These are phyloP conservation scores for Syngnathus acus DNA, from an alignment of 2,797 vertebrate species.

Conservation along the genomic window DNA sequence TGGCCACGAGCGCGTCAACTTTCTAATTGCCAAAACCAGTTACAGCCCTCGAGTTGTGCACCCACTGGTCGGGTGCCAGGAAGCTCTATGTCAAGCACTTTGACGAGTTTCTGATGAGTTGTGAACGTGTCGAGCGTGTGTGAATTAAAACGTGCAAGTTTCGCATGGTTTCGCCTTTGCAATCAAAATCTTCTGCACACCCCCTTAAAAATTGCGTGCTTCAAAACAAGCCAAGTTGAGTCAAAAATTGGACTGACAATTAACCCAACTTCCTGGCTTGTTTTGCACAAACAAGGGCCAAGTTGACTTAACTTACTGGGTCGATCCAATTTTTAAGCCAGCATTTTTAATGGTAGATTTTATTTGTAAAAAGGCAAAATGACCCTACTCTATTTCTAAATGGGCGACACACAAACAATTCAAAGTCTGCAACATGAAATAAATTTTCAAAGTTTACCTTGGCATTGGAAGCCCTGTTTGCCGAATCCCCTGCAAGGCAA, in stretches of 20 bases:
- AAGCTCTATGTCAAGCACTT: background rate
- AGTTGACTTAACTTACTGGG: too few relatives aligned
- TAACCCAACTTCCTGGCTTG: too few relatives aligned
- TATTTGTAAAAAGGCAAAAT: background rate
- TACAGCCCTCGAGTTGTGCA: background rate
- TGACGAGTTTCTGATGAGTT: background rate
- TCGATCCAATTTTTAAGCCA: too few relatives aligned
- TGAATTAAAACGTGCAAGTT: background rate
- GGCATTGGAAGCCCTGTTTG: conserved; percentile 98
- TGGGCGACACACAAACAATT: background rate
- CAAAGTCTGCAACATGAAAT: background rate
- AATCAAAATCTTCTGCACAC: background rate
- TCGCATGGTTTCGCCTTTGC: background rate
- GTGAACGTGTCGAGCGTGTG: background rate
- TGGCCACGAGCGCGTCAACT: background rate
- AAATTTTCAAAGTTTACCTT: conserved; percentile 74
- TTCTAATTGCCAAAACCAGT: background rate
- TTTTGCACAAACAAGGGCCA: too few relatives aligned
- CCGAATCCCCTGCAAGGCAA: conserved; percentile 87
- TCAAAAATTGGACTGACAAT: too few relatives aligned
- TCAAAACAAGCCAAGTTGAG: too few relatives aligned
- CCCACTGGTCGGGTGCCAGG: background rate
- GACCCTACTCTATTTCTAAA: background rate
- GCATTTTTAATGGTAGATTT: too few relatives aligned
- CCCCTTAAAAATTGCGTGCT: too few relatives aligned